phyloP scores from a whole-genome alignment of 2,888 invertebrate genomes.

The Heliconius charithonia region DNA sequence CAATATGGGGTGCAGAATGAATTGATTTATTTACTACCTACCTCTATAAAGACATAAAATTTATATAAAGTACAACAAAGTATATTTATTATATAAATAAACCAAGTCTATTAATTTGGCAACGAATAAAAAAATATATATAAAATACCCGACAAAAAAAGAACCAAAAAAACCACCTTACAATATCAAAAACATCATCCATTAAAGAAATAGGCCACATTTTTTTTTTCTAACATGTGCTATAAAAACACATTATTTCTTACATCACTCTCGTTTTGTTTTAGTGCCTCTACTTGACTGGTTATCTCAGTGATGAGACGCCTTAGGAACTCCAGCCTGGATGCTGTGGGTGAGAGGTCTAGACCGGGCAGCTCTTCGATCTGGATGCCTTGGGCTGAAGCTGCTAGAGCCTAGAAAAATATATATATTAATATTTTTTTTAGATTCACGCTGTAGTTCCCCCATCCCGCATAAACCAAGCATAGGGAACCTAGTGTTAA shows the following conservation, averaged over 20 bases:
- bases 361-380: slow-evolving; percentile 47
- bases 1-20: no score
- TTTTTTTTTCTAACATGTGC: not conserved
- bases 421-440: not conserved
- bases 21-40: no score
- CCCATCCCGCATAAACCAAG: not conserved
- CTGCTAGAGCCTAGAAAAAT: slow-evolving; percentile 37
- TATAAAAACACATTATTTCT: slow-evolving; percentile 30
- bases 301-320: slow-evolving; percentile 64
- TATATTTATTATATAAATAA: no score
- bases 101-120: no score
- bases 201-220: not conserved
- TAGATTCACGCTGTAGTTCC: not conserved
- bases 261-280: slow-evolving; percentile 38
- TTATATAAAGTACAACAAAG: no score
- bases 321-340: slow-evolving; percentile 63
- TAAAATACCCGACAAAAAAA: not conserved
- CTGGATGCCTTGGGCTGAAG: slow-evolving; percentile 35
- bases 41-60: no score
- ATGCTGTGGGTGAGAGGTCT: slow-evolving; percentile 63
- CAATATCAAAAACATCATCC: not conserved
- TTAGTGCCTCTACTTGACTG: slow-evolving; percentile 48
- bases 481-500: not conserved
- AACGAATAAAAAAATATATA: no score
- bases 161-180: not conserved